Evolutionary conservation across 2,888 invertebrate species (phyloP).

Genomic region (Amblyteles armatorius): DNA sequence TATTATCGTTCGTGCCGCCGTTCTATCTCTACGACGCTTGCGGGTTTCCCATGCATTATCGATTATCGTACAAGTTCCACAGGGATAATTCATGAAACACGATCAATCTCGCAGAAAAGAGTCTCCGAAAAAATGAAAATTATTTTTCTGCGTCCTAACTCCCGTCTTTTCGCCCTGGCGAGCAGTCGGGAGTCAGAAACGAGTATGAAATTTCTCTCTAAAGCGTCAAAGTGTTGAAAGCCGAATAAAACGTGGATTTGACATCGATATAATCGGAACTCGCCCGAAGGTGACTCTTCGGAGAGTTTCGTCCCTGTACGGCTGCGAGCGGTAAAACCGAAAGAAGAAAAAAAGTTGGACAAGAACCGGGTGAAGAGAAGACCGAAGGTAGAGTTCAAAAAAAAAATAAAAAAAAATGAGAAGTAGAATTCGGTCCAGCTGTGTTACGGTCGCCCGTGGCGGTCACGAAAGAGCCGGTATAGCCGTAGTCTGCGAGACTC

Average conservation of each 20-base stretch:
- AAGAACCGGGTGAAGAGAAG: neutral
- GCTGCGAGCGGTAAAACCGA: conserved; percentile 21
- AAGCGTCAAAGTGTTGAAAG: too few species aligned
- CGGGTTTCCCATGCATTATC: neutral
- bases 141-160: too few species aligned
- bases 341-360: conserved; percentile 33
- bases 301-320: neutral
- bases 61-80: neutral
- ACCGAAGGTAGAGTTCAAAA: conserved; percentile 7
- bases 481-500: conserved; percentile 6
- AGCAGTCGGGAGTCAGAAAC: too few species aligned
- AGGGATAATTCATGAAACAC: neutral
- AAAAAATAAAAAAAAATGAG: conserved; percentile 11
- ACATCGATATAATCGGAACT: neutral
- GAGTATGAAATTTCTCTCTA: too few species aligned
- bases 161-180: too few species aligned
- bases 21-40: neutral
- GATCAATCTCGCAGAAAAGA: neutral
- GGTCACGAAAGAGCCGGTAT: conserved; percentile 49
- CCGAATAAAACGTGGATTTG: neutral
- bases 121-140: neutral
- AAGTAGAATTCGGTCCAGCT: conserved; percentile 50
- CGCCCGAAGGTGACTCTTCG: neutral
- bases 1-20: neutral
- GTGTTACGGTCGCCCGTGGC: conserved; percentile 56